Base-by-base conservation (phyloP, 2,113 vertebrate genomes). In the Andinoacara biseriatus region DNA sequence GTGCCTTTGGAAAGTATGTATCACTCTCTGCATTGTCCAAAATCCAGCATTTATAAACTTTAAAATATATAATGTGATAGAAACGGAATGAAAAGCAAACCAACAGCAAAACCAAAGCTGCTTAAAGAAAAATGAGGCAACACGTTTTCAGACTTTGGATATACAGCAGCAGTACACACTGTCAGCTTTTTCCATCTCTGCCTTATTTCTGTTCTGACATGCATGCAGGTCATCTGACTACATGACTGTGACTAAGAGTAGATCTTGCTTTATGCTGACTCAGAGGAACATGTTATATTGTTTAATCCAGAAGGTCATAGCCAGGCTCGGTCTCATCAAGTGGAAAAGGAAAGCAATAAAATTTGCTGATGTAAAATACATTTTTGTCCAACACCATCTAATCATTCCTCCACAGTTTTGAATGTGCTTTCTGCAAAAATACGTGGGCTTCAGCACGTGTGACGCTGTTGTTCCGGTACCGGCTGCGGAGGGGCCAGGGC, bases 391-490 rank as follows among this genome's bases (percentile, higher is more conserved):
- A 77, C 54, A 35, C 26, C 7, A 9, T 69, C 14, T 43, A 65
- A 5, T 81, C 15, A 3, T 78, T 38, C 72, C 26, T 14, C 35
- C 26, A 14, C 75, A 95, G 93, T 2, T 95, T 94, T 63, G 1
- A 17, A 11, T 95, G 94, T 78, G 3, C 0, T 17, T 38, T 58
- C 18, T 94, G 94, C 78, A 5, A 2, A 2, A 93, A 74, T 5
- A 67, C 1, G 13, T 95, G 94, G 94, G 2, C 57, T 6, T 94
- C 94, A 3, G 93, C 85, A 10, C 77, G 69, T 24, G 80, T 88
- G 58, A 7, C 78, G 54, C 8, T 95, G 74, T 24, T 95, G 84
- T 94, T 94, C 61, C 87, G 43, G 49, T 94, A 95, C 81, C 78
- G 93, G 61, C 90, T 93, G 75, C 38, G 26, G 3, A 9, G 18